phyloP scores from a whole-genome alignment of 2,113 vertebrate genomes.

The Peromyscus californicus region DNA sequence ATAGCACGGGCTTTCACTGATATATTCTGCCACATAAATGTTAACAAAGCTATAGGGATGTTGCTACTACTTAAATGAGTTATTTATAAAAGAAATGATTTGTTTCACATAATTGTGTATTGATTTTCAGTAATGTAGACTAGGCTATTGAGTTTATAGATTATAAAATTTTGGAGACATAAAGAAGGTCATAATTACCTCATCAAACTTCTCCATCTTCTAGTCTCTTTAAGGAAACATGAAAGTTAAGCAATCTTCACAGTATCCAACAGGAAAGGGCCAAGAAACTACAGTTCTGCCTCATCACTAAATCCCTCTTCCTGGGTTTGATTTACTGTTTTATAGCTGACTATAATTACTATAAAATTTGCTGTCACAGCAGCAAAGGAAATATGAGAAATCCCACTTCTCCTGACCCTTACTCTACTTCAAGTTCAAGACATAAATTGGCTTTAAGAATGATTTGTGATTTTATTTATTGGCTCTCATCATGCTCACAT shows the following conservation, averaged over 20 bases:
- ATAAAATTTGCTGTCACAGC: neutral
- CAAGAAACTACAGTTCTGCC: neutral
- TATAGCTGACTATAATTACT: neutral
- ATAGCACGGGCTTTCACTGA: neutral
- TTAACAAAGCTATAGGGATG: neutral
- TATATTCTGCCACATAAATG: conserved; percentile 32
- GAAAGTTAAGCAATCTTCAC: neutral
- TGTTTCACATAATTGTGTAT: neutral
- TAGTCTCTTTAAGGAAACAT: neutral
- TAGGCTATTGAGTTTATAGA: neutral
- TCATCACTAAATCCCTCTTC: neutral
- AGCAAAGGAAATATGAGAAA: neutral
- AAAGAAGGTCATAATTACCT: neutral
- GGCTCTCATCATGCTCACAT: neutral
- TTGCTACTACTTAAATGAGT: neutral
- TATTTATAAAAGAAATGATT: neutral
- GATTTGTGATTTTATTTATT: conserved; percentile 10
- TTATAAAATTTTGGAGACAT: conserved; percentile 34
- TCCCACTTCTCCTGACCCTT: neutral
- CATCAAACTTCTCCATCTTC: neutral
- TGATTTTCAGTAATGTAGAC: neutral
- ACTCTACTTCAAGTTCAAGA: neutral
- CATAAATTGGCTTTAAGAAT: neutral
- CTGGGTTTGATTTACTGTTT: neutral
- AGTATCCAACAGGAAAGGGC: neutral